phyloP scores from a whole-genome alignment of 2,888 invertebrate species.

The Heliconius cydno region DNA sequence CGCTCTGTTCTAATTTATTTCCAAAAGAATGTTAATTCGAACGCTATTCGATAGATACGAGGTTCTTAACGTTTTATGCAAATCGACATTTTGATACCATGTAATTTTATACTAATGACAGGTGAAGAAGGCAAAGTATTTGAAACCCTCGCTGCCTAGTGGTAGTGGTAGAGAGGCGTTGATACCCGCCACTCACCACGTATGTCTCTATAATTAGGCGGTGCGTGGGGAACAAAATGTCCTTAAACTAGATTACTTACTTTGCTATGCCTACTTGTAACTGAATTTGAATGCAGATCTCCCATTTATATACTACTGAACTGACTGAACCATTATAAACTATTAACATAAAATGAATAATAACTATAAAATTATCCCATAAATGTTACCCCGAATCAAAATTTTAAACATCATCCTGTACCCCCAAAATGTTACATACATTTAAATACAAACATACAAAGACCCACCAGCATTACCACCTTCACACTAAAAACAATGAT shows the following conservation, averaged over 20 bases:
- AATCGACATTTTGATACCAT: slow-evolving; percentile 48
- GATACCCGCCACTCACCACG: too few relatives aligned
- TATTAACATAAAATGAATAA: neutral
- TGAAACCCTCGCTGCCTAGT: too few relatives aligned
- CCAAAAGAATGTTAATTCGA: slow-evolving; percentile 62
- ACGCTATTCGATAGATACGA: slow-evolving; percentile 55
- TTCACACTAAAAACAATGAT: slow-evolving; percentile 22
- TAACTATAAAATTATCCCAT: neutral
- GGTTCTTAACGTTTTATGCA: slow-evolving; percentile 52
- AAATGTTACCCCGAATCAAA: neutral
- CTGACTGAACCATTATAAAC: too few relatives aligned
- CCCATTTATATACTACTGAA: too few relatives aligned
- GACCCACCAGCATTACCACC: neutral
- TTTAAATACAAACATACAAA: neutral
- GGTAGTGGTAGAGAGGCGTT: too few relatives aligned
- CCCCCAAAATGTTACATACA: neutral
- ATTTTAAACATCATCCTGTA: neutral
- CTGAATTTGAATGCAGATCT: too few relatives aligned
- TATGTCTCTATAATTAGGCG: too few relatives aligned
- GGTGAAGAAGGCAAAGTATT: neutral
- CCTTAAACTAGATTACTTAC: too few relatives aligned
- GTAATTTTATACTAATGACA: slow-evolving; percentile 45
- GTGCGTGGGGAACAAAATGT: too few relatives aligned
- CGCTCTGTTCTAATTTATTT: slow-evolving; percentile 61
- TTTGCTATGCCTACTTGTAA: too few relatives aligned